Conservation (phyloP, 2,113 vertebrate genomes). For the Oncorhynchus mykiss region DNA sequence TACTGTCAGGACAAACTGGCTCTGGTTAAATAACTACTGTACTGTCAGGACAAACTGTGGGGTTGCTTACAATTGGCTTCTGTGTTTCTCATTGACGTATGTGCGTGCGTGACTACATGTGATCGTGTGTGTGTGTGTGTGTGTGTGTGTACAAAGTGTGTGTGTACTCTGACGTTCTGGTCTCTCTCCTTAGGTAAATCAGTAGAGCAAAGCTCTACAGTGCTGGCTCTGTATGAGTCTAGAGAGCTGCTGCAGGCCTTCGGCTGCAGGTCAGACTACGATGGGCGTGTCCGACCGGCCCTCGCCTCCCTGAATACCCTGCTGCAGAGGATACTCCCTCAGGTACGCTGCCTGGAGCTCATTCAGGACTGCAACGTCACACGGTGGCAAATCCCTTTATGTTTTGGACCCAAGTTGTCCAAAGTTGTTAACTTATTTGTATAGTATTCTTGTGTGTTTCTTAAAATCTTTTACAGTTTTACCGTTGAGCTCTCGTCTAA, state of each 20-base stretch:
- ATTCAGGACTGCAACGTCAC: slow-evolving; percentile 17
- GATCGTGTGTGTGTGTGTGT: not conserved
- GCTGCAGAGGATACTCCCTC: slow-evolving; percentile 29
- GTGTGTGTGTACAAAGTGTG: not conserved
- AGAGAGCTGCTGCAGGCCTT: slow-evolving; percentile 77
- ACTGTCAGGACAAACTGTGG: too few species aligned
- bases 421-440: too few species aligned
- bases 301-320: slow-evolving; percentile 72
- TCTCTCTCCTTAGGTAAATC: slow-evolving; percentile 59
- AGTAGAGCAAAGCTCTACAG: slow-evolving; percentile 48
- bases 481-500: too few species aligned
- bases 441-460: too few species aligned
- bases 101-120: not conserved
- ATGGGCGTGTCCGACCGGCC: slow-evolving; percentile 68
- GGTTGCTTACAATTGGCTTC: too few species aligned
- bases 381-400: too few species aligned
- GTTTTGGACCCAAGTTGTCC: too few species aligned
- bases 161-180: not conserved
- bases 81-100: not conserved
- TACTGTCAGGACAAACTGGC: too few species aligned
- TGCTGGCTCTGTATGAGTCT: slow-evolving; percentile 69
- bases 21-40: too few species aligned
- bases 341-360: slow-evolving; percentile 64
- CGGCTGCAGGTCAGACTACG: slow-evolving; percentile 74
- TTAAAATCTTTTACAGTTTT: too few species aligned